These are phyloP conservation scores for Neoniphon sammara DNA, from an alignment of 2,797 vertebrate species.

Conservation along the genomic window DNA sequence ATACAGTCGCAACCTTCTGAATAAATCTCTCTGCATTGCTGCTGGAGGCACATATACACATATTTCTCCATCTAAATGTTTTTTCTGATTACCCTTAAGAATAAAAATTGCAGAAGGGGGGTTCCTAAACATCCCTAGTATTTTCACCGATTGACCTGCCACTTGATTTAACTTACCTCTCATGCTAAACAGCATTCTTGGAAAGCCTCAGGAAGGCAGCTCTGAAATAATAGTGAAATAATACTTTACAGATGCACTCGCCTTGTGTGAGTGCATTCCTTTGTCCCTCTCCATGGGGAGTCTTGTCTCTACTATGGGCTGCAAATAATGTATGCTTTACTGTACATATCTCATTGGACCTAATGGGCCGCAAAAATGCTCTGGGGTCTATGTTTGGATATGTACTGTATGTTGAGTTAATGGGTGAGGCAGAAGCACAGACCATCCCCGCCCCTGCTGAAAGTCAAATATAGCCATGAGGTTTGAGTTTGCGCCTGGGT, in stretches of 20 bases:
- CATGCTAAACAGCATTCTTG: slow-evolving; percentile 26
- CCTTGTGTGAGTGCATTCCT: slow-evolving; percentile 50
- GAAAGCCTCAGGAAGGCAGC: slow-evolving; percentile 1
- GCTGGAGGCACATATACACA: neutral
- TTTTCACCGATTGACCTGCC: slow-evolving; percentile 7
- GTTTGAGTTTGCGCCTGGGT: slow-evolving; percentile 4
- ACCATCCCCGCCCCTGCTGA: neutral
- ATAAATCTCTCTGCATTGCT: neutral
- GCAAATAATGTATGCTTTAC: slow-evolving; percentile 30
- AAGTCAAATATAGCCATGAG: slow-evolving; percentile 33
- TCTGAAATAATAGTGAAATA: slow-evolving; percentile 36
- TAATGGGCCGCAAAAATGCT: slow-evolving; percentile 56
- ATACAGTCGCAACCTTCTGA: neutral
- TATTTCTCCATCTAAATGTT: neutral
- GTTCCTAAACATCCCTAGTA: neutral
- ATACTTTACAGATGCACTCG: slow-evolving; percentile 48
- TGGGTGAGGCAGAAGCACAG: slow-evolving; percentile 28
- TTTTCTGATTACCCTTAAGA: neutral
- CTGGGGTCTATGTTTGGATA: slow-evolving; percentile 42
- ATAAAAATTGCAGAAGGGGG: neutral
- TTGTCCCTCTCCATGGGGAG: slow-evolving; percentile 46
- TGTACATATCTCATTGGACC: slow-evolving; percentile 49
- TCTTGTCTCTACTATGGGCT: slow-evolving; percentile 43
- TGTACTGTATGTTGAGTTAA: slow-evolving; percentile 44
- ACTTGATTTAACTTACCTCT: slow-evolving; percentile 1